Conservation (phyloP, 2,797 vertebrate species). For the Rachycentron canadum region DNA sequence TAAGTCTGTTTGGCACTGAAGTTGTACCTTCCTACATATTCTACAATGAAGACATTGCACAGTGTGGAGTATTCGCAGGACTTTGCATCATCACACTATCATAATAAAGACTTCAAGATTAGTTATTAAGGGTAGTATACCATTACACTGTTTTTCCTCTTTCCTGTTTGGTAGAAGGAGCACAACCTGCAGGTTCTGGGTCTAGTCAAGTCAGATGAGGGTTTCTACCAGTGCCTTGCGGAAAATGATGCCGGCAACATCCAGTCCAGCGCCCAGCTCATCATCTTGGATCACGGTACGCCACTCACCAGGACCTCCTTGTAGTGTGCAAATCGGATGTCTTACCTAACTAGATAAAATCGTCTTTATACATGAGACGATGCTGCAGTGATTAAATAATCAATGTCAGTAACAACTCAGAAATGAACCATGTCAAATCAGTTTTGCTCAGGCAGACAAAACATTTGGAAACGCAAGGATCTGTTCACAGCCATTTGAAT, state of each 20-base stretch:
- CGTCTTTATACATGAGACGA: neutral
- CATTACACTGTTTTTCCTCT: too few relatives aligned
- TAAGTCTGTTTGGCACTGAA: slow-evolving; percentile 74
- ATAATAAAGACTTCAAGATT: neutral
- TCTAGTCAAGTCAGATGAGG: slow-evolving; percentile 97
- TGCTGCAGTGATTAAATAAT: slow-evolving; percentile 13
- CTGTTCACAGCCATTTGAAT: slow-evolving; percentile 8
- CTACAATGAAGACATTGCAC: neutral
- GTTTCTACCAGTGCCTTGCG: slow-evolving; percentile 98
- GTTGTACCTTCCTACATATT: neutral
- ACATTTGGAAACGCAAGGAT: neutral
- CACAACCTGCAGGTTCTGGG: slow-evolving; percentile 97
- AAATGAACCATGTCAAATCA: slow-evolving; percentile 17
- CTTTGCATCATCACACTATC: neutral
- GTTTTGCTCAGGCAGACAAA: slow-evolving; percentile 12
- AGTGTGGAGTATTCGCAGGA: neutral
- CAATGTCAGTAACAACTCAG: neutral
- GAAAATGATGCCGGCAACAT: slow-evolving; percentile 97
- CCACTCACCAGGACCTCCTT: slow-evolving; percentile 27
- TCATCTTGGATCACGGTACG: slow-evolving; percentile 97
- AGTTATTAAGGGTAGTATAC: neutral
- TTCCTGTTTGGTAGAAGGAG: slow-evolving; percentile 88
- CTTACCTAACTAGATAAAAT: slow-evolving; percentile 15
- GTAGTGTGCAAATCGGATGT: slow-evolving; percentile 8
- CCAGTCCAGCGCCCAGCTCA: slow-evolving; percentile 95